Conservation (phyloP, 2,113 vertebrate genomes). For the Casuarius casuarius region DNA sequence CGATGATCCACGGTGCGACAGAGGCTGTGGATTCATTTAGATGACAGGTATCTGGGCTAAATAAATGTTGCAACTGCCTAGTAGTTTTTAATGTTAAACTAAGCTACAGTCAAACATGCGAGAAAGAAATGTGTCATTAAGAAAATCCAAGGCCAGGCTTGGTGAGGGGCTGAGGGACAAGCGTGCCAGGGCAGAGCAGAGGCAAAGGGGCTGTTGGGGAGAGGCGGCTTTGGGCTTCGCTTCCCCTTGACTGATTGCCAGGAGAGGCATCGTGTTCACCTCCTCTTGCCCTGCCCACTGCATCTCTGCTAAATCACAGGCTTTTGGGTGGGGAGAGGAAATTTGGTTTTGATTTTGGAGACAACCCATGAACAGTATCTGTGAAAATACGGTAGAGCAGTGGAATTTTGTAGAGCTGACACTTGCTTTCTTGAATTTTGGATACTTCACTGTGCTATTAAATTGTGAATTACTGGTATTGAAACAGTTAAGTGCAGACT, state of each 20-base stretch:
- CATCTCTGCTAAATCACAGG: neutral
- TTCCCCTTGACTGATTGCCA: neutral
- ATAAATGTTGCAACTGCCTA: neutral
- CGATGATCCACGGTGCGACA: rapidly evolving
- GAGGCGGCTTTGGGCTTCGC: neutral
- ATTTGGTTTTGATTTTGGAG: neutral
- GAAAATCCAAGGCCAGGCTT: too few species aligned
- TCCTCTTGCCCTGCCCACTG: neutral
- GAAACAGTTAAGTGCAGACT: neutral
- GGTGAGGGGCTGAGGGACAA: neutral
- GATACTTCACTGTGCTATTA: neutral
- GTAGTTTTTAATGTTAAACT: neutral
- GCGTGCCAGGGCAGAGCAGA: neutral
- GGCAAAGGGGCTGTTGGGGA: neutral
- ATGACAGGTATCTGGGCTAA: neutral
- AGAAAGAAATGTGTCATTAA: neutral
- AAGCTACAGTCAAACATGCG: neutral
- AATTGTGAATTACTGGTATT: neutral
- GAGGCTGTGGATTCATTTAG: neutral
- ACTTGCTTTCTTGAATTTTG: neutral
- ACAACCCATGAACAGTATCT: too few species aligned
- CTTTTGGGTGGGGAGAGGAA: neutral
- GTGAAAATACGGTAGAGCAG: neutral
- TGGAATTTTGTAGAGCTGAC: neutral
- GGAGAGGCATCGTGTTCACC: neutral